phyloP scores from a whole-genome alignment of 2,797 vertebrate genomes.

The Chaetodon trifasciatus region DNA sequence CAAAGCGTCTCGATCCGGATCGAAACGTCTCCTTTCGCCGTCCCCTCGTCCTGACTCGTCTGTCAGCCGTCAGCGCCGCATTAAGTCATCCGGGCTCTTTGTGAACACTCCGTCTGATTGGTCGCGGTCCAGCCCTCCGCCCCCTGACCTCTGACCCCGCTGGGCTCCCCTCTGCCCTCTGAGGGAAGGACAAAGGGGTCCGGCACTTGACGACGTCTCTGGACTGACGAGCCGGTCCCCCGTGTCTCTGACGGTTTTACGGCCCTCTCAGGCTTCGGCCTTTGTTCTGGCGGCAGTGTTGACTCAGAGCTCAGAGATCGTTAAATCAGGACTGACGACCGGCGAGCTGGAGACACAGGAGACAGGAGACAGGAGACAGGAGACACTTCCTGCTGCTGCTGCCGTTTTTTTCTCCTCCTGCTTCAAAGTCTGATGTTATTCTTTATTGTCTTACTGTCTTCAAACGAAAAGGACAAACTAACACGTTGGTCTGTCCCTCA shows the following conservation, averaged over 20 bases:
- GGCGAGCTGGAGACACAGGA: too few relatives aligned
- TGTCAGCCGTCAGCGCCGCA: conserved; percentile 38
- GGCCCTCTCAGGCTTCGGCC: conserved; percentile 27
- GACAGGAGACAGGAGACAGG: too few relatives aligned
- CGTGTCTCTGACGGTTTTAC: conserved; percentile 31
- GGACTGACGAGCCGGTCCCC: conserved; percentile 16
- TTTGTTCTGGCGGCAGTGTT: conserved; percentile 32
- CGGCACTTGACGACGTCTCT: conserved; percentile 27
- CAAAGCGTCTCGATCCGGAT: too few relatives aligned
- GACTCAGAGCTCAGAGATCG: not conserved
- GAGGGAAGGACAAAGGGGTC: conserved; percentile 21
- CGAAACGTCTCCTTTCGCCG: too few relatives aligned
- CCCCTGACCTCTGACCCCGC: conserved; percentile 49
- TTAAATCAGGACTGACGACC: too few relatives aligned
- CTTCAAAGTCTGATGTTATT: too few relatives aligned
- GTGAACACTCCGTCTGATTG: conserved; percentile 64
- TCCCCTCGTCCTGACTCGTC: not conserved
- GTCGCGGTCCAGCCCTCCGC: conserved; percentile 24
- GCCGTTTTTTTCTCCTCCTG: too few relatives aligned
- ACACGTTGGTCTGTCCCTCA: too few relatives aligned
- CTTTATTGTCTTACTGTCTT: too few relatives aligned
- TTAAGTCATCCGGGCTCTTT: conserved; percentile 52
- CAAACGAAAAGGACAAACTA: too few relatives aligned
- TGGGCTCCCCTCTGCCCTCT: not conserved
- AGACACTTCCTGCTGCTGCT: too few relatives aligned